Base-by-base conservation (phyloP, 2,797 vertebrate species). In the Chaetodon trifasciatus region DNA sequence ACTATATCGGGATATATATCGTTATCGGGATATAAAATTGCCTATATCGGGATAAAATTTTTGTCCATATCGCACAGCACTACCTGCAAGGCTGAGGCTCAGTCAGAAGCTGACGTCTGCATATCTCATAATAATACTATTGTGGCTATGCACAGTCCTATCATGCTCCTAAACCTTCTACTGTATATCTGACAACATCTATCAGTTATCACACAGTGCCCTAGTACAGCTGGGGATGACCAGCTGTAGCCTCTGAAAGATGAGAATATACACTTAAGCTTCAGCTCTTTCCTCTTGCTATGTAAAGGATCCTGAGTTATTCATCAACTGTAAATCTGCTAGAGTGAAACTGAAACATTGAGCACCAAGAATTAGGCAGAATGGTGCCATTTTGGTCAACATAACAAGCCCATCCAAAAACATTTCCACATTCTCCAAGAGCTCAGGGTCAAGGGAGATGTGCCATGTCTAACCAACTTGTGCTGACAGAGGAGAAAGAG, bases 361-460 rank as follows among this genome's bases (percentile, higher is more conserved):
- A 61, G 63, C 21, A 53, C 35, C 16, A 63, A n/a, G 8, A 66
- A 53, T n/a, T 1, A 44, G 44, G 42, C 8, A 32, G 16, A 71
- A 50, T n/a, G 12, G 9, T 53, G 63, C 16, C 35, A n/a, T 61
- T 83, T 77, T 39, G 56, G 23, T 74, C 19, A 67, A 64, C 37
- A 74, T 49, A 55, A 57, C 24, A 52, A 46, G 63, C 21, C 24
- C 13, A 46, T 64, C 2, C 49, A 71, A 61, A 12, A 24, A 70
- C 17, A 71, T 77, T 44, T 66, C 52, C 58, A 64, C 17, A 55
- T 60, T 80, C 52, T 77, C n/a, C 40, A 55, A 55, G 35, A 44
- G 44, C n/a, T 55, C 35, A 39, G 12, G 19, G 11, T 76, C 46
- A 66, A 42, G 21, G n/a, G 49, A 77, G 37, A 37, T n/a, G 53